A percentile compares a stretch with the other conserved stretches of the same genome.
These are phyloP conservation scores for Bellardia pandia DNA, from an alignment of 2,888 invertebrate species.

Conservation along the genomic window DNA sequence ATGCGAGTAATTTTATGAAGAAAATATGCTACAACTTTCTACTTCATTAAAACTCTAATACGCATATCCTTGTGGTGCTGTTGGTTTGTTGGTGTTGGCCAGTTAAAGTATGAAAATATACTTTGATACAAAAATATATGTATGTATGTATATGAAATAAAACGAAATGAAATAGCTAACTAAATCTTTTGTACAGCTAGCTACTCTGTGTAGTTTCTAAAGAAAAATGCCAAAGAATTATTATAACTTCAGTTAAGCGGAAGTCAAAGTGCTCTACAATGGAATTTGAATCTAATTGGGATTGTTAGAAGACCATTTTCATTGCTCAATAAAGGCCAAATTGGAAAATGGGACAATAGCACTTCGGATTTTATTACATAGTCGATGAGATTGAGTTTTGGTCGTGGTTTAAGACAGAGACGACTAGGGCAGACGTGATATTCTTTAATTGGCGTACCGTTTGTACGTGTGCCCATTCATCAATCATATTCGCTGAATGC, in stretches of 20 bases:
- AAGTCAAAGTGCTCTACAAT: conserved; percentile 1
- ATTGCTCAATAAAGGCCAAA: no score
- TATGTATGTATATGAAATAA: conserved; percentile 22
- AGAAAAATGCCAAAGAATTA: conserved; percentile 11
- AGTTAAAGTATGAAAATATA: conserved; percentile 55
- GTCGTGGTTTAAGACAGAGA: no score
- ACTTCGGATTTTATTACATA: no score
- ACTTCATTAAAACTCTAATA: conserved; percentile 73
- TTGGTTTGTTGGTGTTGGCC: conserved; percentile 19
- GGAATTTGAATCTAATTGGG: background rate
- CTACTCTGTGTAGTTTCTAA: conserved; percentile 7
- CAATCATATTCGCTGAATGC: no score
- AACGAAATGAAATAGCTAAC: conserved; percentile 15
- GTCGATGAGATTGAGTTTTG: no score
- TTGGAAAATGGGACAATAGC: no score
- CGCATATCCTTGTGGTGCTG: conserved; percentile 67
- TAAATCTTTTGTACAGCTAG: conserved; percentile 53
- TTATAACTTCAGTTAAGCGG: background rate
- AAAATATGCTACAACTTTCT: conserved; percentile 73
- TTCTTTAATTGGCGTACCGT: no score
- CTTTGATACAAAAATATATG: conserved; percentile 24
- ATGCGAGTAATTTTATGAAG: conserved; percentile 82
- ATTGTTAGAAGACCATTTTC: no score
- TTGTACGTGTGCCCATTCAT: no score
- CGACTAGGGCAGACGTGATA: no score